These are phyloP conservation scores for Oriolus oriolus DNA, from an alignment of 2,113 vertebrate species.

Conservation along the genomic window DNA sequence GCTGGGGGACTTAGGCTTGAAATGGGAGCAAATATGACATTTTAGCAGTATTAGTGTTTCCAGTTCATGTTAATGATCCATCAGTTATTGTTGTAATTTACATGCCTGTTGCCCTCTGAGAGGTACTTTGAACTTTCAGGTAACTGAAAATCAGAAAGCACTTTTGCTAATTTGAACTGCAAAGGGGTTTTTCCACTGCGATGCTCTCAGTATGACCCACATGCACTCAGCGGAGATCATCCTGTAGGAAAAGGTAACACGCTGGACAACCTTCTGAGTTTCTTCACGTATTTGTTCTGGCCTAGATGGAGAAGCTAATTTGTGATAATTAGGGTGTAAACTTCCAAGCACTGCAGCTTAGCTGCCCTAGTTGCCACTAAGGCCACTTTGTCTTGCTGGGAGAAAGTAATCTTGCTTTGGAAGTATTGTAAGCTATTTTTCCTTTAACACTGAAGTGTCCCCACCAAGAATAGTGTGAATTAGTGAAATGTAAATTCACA, in stretches of 20 bases:
- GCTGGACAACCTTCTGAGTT: neutral
- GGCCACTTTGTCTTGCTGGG: neutral
- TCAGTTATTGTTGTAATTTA: neutral
- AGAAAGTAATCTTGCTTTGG: neutral
- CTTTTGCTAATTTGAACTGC: neutral
- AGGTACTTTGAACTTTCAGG: neutral
- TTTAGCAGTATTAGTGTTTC: neutral
- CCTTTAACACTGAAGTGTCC: neutral
- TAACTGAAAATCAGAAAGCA: neutral
- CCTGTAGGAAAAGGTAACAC: neutral
- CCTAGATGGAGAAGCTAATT: neutral
- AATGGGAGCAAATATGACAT: neutral
- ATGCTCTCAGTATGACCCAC: neutral
- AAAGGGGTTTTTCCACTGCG: neutral
- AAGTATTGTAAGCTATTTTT: neutral
- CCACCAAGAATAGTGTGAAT: neutral
- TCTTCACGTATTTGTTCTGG: neutral
- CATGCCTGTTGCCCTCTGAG: neutral
- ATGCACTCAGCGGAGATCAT: neutral
- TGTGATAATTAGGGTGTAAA: conserved; percentile 23
- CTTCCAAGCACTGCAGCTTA: neutral
- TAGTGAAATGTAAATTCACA: neutral
- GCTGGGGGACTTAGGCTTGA: neutral
- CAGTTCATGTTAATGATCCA: neutral
- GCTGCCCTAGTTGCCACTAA: neutral